These are phyloP conservation scores for Saxidomus purpurata DNA, from an alignment of 1,140 invertebrate species.

Conservation along the genomic window DNA sequence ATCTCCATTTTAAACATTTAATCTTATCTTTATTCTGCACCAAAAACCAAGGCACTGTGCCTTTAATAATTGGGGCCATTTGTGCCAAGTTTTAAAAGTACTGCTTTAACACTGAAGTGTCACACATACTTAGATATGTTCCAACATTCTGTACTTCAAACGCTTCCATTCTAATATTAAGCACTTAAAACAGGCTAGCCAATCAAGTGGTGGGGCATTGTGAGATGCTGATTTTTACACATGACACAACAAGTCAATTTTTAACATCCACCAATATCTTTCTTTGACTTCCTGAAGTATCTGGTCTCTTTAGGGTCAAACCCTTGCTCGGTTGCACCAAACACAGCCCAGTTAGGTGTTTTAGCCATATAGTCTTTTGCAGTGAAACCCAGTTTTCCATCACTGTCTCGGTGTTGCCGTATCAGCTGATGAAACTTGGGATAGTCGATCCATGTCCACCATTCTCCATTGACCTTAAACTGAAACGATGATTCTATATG, in stretches of 20 bases:
- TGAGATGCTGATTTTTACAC: no score
- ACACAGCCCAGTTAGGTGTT: slow-evolving; percentile 89
- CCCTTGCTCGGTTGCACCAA: slow-evolving; percentile 88
- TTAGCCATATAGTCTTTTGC: slow-evolving; percentile 88
- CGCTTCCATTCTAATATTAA: no score
- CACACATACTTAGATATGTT: no score
- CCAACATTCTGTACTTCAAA: no score
- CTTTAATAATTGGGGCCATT: no score
- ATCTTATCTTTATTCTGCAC: no score
- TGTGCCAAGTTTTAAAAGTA: no score
- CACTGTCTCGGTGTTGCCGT: slow-evolving; percentile 84
- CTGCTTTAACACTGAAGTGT: no score
- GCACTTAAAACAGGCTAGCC: no score
- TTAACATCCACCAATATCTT: slow-evolving; percentile 84
- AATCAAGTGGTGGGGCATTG: no score
- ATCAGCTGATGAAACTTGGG: slow-evolving; percentile 88
- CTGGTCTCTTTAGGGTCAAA: slow-evolving; percentile 89
- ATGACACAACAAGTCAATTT: background rate
- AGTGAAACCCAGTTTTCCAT: slow-evolving; percentile 86
- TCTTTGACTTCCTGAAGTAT: slow-evolving; percentile 87
- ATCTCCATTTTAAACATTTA: no score
- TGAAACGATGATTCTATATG: slow-evolving; percentile 76
- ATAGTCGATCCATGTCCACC: slow-evolving; percentile 91
- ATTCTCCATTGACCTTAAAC: slow-evolving; percentile 88
- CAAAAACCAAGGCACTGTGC: no score